These are phyloP conservation scores for Anastatus disparis DNA, from an alignment of 1,140 invertebrate species.

Conservation along the genomic window DNA sequence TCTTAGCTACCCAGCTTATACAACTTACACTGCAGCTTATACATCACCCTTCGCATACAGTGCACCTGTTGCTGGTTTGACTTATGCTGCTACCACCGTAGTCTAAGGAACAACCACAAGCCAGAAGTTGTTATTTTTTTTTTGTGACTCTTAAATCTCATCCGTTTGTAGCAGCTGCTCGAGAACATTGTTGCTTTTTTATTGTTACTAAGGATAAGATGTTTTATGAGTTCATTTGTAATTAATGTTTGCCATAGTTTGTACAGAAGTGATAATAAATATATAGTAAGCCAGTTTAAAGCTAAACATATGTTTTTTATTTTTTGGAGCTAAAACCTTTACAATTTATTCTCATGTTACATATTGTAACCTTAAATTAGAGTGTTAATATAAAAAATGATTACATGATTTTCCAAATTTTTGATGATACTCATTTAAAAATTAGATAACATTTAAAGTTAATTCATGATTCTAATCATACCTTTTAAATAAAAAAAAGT, in stretches of 20 bases:
- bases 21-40: slow-evolving; percentile 56
- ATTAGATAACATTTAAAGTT: too few relatives aligned
- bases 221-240: neutral
- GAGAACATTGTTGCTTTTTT: neutral
- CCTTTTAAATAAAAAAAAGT: too few relatives aligned
- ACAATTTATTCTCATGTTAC: too few relatives aligned
- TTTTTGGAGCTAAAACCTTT: neutral
- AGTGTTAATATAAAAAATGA: too few relatives aligned
- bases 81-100: slow-evolving; percentile 53
- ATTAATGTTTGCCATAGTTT: neutral
- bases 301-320: neutral
- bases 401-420: too few relatives aligned
- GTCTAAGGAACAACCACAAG: slow-evolving; percentile 48
- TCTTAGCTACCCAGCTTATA: slow-evolving; percentile 54
- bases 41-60: slow-evolving; percentile 58
- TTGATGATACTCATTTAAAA: too few relatives aligned
- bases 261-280: slow-evolving; percentile 33
- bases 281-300: slow-evolving; percentile 1
- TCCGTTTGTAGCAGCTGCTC: too few relatives aligned
- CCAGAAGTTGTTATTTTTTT: neutral
- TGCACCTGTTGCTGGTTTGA: slow-evolving; percentile 49
- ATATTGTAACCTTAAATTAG: too few relatives aligned
- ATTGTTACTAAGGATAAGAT: neutral
- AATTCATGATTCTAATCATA: too few relatives aligned
- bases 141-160: neutral